Evolutionary conservation across 2,888 invertebrate genomes (phyloP).

Genomic region (Lepidonotus clava): DNA sequence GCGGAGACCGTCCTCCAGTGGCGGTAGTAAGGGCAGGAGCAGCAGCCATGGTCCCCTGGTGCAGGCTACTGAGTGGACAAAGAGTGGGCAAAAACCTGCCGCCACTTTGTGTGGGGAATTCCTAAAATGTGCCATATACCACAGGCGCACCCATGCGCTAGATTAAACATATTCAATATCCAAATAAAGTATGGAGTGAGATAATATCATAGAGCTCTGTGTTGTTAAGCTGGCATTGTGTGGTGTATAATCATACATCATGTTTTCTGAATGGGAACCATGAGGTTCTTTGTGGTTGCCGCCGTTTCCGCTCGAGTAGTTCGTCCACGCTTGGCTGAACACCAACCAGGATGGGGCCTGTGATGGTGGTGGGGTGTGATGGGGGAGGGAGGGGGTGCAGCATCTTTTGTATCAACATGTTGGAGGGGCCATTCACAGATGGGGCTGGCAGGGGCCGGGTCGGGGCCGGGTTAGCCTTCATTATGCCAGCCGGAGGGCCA

Average conservation of each 20-base stretch:
- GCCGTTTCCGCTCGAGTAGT: background rate
- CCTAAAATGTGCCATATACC: too few species aligned
- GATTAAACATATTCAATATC: too few species aligned
- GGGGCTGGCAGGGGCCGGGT: background rate
- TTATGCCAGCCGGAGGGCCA: background rate
- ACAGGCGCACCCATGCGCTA: too few species aligned
- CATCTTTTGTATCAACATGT: constrained; percentile 28
- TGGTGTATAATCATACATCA: background rate
- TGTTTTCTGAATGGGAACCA: background rate
- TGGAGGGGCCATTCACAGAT: background rate
- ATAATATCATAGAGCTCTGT: too few species aligned
- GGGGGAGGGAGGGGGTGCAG: background rate
- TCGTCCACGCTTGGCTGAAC: background rate
- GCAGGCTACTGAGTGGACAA: too few species aligned
- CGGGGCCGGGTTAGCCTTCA: background rate
- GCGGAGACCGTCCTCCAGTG: background rate
- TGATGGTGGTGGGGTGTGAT: background rate
- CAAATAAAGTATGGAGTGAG: too few species aligned
- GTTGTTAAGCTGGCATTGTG: too few species aligned
- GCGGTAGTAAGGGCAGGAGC: too few species aligned
- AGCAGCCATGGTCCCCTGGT: too few species aligned
- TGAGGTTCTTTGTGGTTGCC: background rate
- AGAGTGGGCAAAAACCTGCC: too few species aligned
- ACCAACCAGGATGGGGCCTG: background rate
- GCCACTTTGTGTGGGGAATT: too few species aligned